Percentiles rank a stretch among this genome's conserved stretches.
These are phyloP conservation scores for Nipponacmea schrenckii DNA, from an alignment of 2,888 invertebrate genomes.

Conservation along the genomic window DNA sequence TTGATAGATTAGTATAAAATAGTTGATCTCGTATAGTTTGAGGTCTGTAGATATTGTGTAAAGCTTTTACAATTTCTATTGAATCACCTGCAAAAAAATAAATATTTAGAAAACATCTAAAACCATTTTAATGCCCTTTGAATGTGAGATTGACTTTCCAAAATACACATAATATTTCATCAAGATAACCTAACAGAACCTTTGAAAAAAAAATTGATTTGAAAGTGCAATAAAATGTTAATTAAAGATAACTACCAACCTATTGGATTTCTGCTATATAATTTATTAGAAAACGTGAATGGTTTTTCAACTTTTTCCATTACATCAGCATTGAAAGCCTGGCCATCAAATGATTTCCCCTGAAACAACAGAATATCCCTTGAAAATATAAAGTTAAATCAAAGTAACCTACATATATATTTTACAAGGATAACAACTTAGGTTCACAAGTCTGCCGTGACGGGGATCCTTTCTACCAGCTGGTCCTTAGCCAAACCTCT, in stretches of 20 bases:
- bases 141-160: too few species aligned
- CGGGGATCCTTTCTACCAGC: too few species aligned
- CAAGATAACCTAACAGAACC: too few species aligned
- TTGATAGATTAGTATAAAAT: background rate
- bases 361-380: background rate
- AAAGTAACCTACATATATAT: background rate
- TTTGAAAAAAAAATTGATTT: too few species aligned
- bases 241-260: slow-evolving; percentile 29
- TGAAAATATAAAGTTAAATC: slow-evolving; percentile 4
- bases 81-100: slow-evolving; percentile 9
- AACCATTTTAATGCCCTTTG: too few species aligned
- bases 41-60: background rate
- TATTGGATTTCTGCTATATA: slow-evolving; percentile 36
- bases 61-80: background rate
- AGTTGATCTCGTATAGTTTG: background rate
- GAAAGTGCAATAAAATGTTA: too few species aligned
- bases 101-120: too few species aligned
- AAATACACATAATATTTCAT: too few species aligned
- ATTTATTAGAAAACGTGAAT: slow-evolving; percentile 68
- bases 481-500: too few species aligned
- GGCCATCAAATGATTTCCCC: slow-evolving; percentile 22
- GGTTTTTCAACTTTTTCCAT: slow-evolving; percentile 76
- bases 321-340: slow-evolving; percentile 72
- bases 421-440: too few species aligned
- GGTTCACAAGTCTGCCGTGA: too few species aligned